These are phyloP conservation scores for Neosalanx taihuensis DNA, from an alignment of 2,797 vertebrate species.

Conservation along the genomic window DNA sequence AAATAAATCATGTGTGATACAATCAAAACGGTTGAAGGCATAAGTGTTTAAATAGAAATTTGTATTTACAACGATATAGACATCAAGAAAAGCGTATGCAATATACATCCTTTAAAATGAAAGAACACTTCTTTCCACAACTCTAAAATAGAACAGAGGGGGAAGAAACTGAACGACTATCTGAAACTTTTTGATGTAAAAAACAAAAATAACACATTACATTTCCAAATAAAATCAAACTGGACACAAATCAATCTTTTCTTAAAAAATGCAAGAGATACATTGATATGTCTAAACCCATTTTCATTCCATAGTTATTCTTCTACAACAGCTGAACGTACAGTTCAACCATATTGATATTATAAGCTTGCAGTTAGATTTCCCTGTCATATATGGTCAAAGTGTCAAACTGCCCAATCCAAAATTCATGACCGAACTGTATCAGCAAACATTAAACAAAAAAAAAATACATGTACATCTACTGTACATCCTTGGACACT, in stretches of 20 bases:
- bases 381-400: constrained; percentile 13
- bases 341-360: constrained; percentile 15
- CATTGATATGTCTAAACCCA: constrained; percentile 61
- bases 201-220: constrained; percentile 56
- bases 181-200: no score
- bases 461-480: constrained; percentile 63
- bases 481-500: constrained; percentile 58
- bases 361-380: constrained; percentile 18
- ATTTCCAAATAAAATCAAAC: constrained; percentile 63
- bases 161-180: no score
- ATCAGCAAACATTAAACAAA: constrained; percentile 49
- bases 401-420: constrained; percentile 33
- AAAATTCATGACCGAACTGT: constrained; percentile 63
- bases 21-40: constrained; percentile 43
- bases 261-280: constrained; percentile 59
- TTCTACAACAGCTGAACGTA: constrained; percentile 53
- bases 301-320: constrained; percentile 54
- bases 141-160: constrained; percentile 37
- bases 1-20: not conserved
- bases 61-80: constrained; percentile 98
- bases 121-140: constrained; percentile 65
- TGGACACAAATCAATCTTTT: constrained; percentile 54
- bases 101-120: constrained; percentile 83
- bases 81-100: constrained; percentile 81
- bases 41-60: constrained; percentile 92